Conservation (phyloP, 2,797 vertebrate species). For the Caiman crocodilus region DNA sequence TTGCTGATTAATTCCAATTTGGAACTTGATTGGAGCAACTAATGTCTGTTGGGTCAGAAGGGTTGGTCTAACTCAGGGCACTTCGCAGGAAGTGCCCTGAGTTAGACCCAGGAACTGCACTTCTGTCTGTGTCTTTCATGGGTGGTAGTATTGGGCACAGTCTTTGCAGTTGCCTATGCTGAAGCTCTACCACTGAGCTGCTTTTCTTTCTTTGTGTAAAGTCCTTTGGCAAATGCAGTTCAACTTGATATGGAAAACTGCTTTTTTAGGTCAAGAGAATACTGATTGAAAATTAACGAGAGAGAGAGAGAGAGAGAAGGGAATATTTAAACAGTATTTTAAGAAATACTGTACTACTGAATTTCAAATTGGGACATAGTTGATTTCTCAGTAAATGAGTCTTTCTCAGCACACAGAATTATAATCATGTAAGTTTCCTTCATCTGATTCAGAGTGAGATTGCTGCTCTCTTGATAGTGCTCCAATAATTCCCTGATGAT, state of each 20-base stretch:
- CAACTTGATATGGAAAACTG: background rate
- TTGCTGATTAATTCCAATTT: too few relatives aligned
- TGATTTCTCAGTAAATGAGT: slow-evolving; percentile 4
- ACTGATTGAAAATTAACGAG: background rate
- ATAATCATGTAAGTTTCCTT: background rate
- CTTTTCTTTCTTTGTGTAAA: background rate
- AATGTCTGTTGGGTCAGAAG: too few relatives aligned
- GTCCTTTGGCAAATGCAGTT: background rate
- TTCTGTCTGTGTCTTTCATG: background rate
- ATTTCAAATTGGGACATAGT: background rate
- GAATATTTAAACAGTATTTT: background rate
- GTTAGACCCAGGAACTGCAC: too few relatives aligned
- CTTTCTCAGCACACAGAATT: background rate
- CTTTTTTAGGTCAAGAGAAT: background rate
- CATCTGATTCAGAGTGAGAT: background rate
- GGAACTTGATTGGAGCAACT: too few relatives aligned
- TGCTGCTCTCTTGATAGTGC: background rate
- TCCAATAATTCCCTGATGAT: background rate
- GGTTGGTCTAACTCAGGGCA: too few relatives aligned
- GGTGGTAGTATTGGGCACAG: background rate
- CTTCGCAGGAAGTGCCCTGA: too few relatives aligned
- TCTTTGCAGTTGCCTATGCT: background rate
- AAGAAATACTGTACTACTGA: background rate
- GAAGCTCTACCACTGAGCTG: background rate
- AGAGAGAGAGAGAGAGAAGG: background rate